Percentiles rank a stretch among this genome's conserved stretches.
These are phyloP conservation scores for Ceratina japonica DNA, from an alignment of 1,140 invertebrate species.

Conservation along the genomic window DNA sequence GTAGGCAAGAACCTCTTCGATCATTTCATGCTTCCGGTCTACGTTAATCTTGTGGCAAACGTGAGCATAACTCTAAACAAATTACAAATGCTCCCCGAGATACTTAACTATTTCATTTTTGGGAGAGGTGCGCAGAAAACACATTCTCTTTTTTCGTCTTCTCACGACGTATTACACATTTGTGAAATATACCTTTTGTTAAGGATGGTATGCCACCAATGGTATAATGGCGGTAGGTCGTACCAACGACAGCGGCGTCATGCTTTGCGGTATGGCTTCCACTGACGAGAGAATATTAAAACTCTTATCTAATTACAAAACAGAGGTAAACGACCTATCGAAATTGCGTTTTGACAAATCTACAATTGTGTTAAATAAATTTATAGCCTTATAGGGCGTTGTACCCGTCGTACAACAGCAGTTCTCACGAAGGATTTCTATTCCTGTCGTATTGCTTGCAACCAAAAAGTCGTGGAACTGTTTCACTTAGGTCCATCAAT, in stretches of 20 bases:
- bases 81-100: constrained; percentile 80
- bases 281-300: constrained; percentile 83
- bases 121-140: constrained; percentile 80
- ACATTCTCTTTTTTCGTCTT: not conserved
- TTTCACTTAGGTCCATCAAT: constrained; percentile 81
- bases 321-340: constrained; percentile 75
- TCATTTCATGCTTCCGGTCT: constrained; percentile 86
- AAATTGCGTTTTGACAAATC: too few relatives aligned
- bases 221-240: constrained; percentile 81
- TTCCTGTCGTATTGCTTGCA: constrained; percentile 83
- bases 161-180: not conserved
- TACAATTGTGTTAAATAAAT: too few relatives aligned
- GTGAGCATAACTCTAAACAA: constrained; percentile 84
- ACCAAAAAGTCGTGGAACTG: constrained; percentile 84
- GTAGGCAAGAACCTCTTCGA: constrained; percentile 86
- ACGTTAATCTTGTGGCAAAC: constrained; percentile 82
- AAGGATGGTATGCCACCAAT: constrained; percentile 80
- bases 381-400: constrained; percentile 81
- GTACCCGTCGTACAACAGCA: constrained; percentile 84
- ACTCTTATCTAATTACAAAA: constrained; percentile 84
- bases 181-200: not conserved
- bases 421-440: constrained; percentile 84
- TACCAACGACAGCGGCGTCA: constrained; percentile 79
- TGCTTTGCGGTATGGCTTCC: constrained; percentile 84
- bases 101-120: constrained; percentile 82